Base-by-base conservation (phyloP, 2,888 invertebrate genomes). In the Spodoptera littoralis region DNA sequence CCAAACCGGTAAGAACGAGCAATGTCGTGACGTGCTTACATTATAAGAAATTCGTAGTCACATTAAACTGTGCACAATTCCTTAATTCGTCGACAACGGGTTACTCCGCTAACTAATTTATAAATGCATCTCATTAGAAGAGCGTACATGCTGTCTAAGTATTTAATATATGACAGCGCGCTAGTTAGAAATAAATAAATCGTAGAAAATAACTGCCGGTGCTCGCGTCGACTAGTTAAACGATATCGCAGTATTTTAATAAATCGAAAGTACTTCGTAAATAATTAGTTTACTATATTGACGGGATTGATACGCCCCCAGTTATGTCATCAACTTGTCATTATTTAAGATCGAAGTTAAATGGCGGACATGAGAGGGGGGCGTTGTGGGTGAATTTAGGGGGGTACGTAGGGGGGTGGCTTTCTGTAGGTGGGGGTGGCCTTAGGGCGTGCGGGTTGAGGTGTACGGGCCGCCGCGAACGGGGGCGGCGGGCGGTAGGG, bases 361-460 rank as follows among this genome's bases (percentile, higher is more conserved):
- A 44, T 53, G 46, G 61, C 24, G 27, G 52, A 50, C 56, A 27
- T 88, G 47, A 9, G 57, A 11, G 42, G 22, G 11, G 44, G 0
- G 36, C 11, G 6, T 30, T 0, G 88, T 88, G 48, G 22, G 50
- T 6, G 36, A 11, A 88, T 89, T 98, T 99, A 99, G 93, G 99
- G 99, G 81, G 99, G 99, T 84, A 99, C 99, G 92, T 99, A 99
- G 45, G 99, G 99, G 69, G 99, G 99, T 55, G 99, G 99, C 93
- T 98, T 98, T 87, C 98, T 96, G 96, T 98, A 98, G 81, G 98
- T 98, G 70, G 98, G 98, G 53, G 98, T 97, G 66, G 98, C 96
- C 84, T 97, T 98, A 59, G 98, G 98, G 77, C 97, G 96, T 82
- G 96, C 9, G 6, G 36, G 36, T 9, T 36, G 97, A 64, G 97